Evolutionary conservation across 1,140 invertebrate genomes (phyloP), one percentile per base, ranked within the genome.

Genomic region (Octopus sinensis): DNA sequence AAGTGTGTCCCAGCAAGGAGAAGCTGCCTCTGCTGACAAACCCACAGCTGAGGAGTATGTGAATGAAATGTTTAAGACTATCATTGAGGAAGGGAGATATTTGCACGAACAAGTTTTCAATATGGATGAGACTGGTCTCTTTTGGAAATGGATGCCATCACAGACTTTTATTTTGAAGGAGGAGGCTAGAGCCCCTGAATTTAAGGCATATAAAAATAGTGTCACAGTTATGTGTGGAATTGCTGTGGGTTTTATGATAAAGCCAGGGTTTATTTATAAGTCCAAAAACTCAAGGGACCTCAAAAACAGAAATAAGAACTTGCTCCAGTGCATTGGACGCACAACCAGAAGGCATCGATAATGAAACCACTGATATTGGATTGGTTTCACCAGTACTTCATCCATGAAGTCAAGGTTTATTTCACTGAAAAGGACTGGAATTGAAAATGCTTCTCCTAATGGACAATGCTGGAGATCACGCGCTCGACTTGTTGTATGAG

Each of bases 261-360:
- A 68, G 62, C 62, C 62, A 68, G 62, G 62, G 12, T n/a, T 68
- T 68, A 68, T 68, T 68, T 68, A 68, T 68, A 68, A 68, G 62
- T 2, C 62, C 62, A 68, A 68, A 68, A 1, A 68, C 62, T 1
- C 62, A 68, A 68, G 62, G n/a, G 62, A 12, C 62, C 62, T 68
- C 62, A 68, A 68, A 68, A 68, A 68, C 62, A 68, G 3, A 68
- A 68, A 68, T 68, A 68, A 68, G 62, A 68, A 68, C 62, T n/a
- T 68, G 62, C 62, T 68, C 62, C 62, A 68, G 62, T 68, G 62
- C n/a, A 68, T 68, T 68, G 62, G 62, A 68, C 3, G 62, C 62
- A 68, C 62, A 68, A 68, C 62, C 62, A 12, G 12, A 68, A 68
- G 12, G 12, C 62, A 13, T 68, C 1, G 62, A 68, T 68, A 12